These are phyloP conservation scores for Philhelius pedissequus DNA, from an alignment of 2,888 invertebrate genomes.

Conservation along the genomic window DNA sequence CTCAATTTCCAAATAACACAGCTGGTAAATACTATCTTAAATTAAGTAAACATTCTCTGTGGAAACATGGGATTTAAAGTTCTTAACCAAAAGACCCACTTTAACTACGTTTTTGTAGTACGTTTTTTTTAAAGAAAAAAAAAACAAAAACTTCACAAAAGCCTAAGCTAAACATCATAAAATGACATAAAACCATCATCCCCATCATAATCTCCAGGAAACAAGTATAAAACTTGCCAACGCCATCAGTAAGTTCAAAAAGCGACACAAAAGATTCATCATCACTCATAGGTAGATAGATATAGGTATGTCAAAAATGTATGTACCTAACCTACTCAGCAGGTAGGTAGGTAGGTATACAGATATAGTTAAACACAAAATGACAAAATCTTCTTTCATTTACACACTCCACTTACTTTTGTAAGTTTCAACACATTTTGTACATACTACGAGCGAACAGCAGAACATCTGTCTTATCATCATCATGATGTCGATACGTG, in stretches of 20 bases:
- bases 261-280: slow-evolving; percentile 20
- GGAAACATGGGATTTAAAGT: background rate
- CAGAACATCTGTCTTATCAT: slow-evolving; percentile 32
- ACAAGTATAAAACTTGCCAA: background rate
- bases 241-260: slow-evolving; percentile 19
- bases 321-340: background rate
- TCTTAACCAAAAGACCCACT: background rate
- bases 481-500: background rate
- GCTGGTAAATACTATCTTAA: background rate
- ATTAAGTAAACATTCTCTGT: background rate
- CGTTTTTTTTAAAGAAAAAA: background rate
- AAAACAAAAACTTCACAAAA: background rate
- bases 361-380: background rate
- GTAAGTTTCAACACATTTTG: background rate
- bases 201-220: slow-evolving; percentile 54
- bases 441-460: background rate
- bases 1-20: too few relatives aligned
- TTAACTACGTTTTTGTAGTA: too few relatives aligned
- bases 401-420: slow-evolving; percentile 55
- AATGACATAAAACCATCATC: slow-evolving; percentile 4
- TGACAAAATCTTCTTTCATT: slow-evolving; percentile 64
- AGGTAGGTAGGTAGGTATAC: too few relatives aligned
- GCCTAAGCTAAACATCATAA: background rate
- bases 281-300: slow-evolving; percentile 5
- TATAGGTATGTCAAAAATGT: too few relatives aligned